Evolutionary conservation across 2,888 invertebrate genomes (phyloP).

Genomic region (Linhomoeus sp.): DNA sequence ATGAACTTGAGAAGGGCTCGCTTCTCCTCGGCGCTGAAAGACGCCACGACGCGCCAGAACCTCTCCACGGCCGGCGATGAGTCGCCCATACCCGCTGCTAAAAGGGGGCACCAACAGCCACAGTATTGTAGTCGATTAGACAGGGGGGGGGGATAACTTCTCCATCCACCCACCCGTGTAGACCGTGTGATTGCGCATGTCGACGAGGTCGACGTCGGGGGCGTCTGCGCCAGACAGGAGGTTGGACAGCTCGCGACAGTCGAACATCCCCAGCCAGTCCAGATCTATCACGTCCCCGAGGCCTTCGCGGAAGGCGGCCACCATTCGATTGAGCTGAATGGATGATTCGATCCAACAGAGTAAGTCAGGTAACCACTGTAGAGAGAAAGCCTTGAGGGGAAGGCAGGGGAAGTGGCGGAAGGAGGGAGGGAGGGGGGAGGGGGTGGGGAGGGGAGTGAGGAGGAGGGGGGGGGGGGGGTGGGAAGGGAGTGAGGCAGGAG

Average conservation of each 20-base stretch:
- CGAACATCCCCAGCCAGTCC: conserved; percentile 85
- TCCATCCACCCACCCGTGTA: too few relatives aligned
- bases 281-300: conserved; percentile 70
- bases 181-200: conserved; percentile 60
- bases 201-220: conserved; percentile 64
- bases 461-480: too few relatives aligned
- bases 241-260: conserved; percentile 74
- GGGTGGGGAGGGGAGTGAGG: too few relatives aligned
- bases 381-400: too few relatives aligned
- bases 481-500: too few relatives aligned
- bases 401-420: too few relatives aligned
- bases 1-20: conserved; percentile 82
- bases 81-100: conserved; percentile 29
- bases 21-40: conserved; percentile 47
- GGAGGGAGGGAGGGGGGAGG: too few relatives aligned
- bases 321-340: conserved; percentile 52
- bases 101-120: too few relatives aligned
- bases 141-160: too few relatives aligned
- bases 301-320: conserved; percentile 67
- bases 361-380: too few relatives aligned
- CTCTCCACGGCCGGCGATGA: conserved; percentile 61
- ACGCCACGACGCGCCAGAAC: conserved; percentile 72
- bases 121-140: too few relatives aligned
- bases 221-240: conserved; percentile 87
- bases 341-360: too few relatives aligned